Conservation (phyloP, 2,888 invertebrate species). For the Loripinus fragilis region DNA sequence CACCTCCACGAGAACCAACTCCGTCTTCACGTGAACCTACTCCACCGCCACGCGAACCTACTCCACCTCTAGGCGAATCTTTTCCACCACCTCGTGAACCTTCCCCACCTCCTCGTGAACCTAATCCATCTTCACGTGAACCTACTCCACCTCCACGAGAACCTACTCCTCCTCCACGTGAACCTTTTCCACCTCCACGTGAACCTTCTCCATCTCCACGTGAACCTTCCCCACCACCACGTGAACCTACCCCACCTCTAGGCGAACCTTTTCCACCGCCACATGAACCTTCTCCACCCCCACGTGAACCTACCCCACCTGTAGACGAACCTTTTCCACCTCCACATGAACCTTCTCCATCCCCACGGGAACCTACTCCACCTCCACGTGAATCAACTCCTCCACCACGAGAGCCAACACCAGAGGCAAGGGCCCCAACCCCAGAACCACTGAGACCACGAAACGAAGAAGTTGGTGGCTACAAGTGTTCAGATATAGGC, state of each 20-base stretch:
- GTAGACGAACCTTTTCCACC: constrained; percentile 33
- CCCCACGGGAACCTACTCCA: constrained; percentile 25
- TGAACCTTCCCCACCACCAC: no score
- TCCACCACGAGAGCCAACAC: constrained; percentile 36
- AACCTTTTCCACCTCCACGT: no score
- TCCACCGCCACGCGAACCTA: constrained; percentile 21
- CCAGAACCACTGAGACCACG: constrained; percentile 19
- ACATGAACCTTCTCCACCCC: constrained; percentile 23
- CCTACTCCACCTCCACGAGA: constrained; percentile 31
- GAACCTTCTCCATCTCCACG: no score
- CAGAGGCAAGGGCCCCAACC: constrained; percentile 25
- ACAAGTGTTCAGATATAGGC: constrained; percentile 41
- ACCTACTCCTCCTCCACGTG: constrained; percentile 35
- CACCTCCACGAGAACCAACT: constrained; percentile 29
- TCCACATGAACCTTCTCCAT: constrained; percentile 22
- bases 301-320: constrained; percentile 1
- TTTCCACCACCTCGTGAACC: constrained; percentile 25
- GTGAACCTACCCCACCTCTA: constrained; percentile 26
- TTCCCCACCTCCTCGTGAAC: not conserved
- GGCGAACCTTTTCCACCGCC: constrained; percentile 27
- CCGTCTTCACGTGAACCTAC: constrained; percentile 23
- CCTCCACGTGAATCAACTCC: constrained; percentile 33
- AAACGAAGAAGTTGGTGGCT: constrained; percentile 22
- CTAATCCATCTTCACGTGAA: constrained; percentile 19
- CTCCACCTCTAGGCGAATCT: constrained; percentile 28